phyloP scores from a whole-genome alignment of 2,113 vertebrate species.

The Phyllostomus hastatus region DNA sequence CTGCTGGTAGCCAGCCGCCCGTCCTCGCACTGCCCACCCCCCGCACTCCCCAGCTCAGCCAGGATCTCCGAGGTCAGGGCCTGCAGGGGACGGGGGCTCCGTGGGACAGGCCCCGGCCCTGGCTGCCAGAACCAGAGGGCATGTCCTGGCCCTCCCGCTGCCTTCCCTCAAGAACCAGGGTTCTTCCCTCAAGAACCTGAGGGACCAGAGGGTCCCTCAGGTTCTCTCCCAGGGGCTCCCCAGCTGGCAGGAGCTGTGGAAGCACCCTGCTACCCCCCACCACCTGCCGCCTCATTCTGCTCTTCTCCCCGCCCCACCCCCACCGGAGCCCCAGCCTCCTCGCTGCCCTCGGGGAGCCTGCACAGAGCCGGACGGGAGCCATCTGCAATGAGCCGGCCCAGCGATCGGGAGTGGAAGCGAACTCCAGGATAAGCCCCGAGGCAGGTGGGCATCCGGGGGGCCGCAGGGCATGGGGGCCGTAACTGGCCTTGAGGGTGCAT shows the following conservation, averaged over 20 bases:
- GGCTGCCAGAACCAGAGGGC: not conserved
- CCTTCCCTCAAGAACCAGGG: no score
- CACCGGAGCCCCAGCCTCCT: constrained; percentile 3
- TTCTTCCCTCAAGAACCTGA: no score
- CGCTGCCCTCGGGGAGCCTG: not conserved
- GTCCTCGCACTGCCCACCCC: not conserved
- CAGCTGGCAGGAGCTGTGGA: not conserved
- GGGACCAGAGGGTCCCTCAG: rapidly evolving
- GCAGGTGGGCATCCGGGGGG: constrained; percentile 26
- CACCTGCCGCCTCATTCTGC: not conserved
- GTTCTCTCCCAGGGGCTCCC: not conserved
- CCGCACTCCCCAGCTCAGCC: no score
- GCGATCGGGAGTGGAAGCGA: constrained; percentile 47
- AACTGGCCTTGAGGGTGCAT: constrained; percentile 21
- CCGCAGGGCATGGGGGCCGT: not conserved
- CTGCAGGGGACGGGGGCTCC: not conserved
- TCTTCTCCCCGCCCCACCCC: constrained; percentile 41
- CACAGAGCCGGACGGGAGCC: not conserved
- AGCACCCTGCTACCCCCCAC: not conserved
- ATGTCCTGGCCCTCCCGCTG: no score
- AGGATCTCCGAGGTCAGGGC: not conserved
- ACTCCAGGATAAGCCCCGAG: not conserved
- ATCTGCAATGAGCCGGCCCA: not conserved
- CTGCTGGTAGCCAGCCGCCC: rapidly evolving
- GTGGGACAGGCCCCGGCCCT: not conserved